Conservation (phyloP, 30 jellyfish, hydroid and myxozoan species). For the Pelagia noctiluca region DNA sequence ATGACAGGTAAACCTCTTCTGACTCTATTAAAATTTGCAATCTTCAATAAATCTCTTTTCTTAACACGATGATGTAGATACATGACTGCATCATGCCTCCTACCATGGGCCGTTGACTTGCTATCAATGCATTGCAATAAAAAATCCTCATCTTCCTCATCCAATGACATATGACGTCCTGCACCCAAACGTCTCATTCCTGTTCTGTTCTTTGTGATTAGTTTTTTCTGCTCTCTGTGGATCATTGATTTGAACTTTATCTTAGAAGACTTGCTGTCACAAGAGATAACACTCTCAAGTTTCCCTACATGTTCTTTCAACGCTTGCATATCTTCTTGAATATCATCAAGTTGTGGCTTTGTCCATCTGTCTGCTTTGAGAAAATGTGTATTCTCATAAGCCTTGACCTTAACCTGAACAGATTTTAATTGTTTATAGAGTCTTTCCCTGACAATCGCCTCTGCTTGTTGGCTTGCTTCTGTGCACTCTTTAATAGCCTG, state of each 20-base stretch:
- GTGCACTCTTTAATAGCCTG: slow-evolving; percentile 7
- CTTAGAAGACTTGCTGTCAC: slow-evolving; percentile 30
- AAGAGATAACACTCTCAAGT: slow-evolving; percentile 22
- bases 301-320: slow-evolving; percentile 14
- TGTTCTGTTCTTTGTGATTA: neutral
- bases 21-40: slow-evolving; percentile 1
- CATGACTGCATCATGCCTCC: slow-evolving; percentile 15
- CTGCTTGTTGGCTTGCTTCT: slow-evolving; percentile 11
- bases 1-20: neutral
- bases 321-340: slow-evolving; percentile 27
- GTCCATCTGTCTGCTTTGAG: slow-evolving; percentile 15
- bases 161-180: slow-evolving; percentile 7
- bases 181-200: slow-evolving; percentile 21
- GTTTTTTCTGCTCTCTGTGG: slow-evolving; percentile 30
- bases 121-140: slow-evolving; percentile 26
- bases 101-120: slow-evolving; percentile 33
- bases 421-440: neutral
- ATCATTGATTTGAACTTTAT: slow-evolving; percentile 14
- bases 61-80: neutral
- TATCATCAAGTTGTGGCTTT: slow-evolving; percentile 27
- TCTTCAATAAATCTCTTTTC: neutral
- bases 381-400: neutral
- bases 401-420: neutral
- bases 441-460: neutral
- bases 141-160: slow-evolving; percentile 17